phyloP scores from a whole-genome alignment of 2,797 vertebrate species.

The Muscicapa striata region DNA sequence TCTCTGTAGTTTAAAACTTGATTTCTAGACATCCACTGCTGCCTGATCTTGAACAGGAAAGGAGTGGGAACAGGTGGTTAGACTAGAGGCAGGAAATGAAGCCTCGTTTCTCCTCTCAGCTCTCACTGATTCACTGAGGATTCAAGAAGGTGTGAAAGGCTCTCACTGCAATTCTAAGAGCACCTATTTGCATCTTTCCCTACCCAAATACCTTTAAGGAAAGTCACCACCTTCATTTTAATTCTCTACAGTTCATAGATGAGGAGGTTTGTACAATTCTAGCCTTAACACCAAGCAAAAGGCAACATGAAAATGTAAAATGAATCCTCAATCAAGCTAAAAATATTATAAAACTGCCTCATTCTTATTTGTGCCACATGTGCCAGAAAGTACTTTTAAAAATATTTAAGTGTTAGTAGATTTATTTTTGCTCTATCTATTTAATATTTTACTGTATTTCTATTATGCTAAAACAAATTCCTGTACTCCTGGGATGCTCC shows the following conservation, averaged over 20 bases:
- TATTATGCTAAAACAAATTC: neutral
- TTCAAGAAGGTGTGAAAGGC: conserved; percentile 46
- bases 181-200: conserved; percentile 37
- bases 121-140: neutral
- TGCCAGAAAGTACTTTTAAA: neutral
- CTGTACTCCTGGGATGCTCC: neutral
- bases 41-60: neutral
- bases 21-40: neutral
- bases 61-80: conserved; percentile 59
- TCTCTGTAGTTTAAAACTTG: neutral
- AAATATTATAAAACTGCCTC: neutral
- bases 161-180: conserved; percentile 50
- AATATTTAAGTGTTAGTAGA: neutral
- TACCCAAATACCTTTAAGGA: conserved; percentile 3
- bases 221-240: neutral
- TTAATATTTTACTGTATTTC: neutral
- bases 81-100: conserved; percentile 52
- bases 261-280: neutral
- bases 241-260: neutral
- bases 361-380: neutral
- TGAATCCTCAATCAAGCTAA: neutral
- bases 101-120: neutral
- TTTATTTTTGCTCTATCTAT: neutral
- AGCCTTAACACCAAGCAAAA: neutral
- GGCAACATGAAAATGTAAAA: neutral